Evolutionary conservation across 2,888 invertebrate genomes (phyloP).

Genomic region (Tenthredo notha): DNA sequence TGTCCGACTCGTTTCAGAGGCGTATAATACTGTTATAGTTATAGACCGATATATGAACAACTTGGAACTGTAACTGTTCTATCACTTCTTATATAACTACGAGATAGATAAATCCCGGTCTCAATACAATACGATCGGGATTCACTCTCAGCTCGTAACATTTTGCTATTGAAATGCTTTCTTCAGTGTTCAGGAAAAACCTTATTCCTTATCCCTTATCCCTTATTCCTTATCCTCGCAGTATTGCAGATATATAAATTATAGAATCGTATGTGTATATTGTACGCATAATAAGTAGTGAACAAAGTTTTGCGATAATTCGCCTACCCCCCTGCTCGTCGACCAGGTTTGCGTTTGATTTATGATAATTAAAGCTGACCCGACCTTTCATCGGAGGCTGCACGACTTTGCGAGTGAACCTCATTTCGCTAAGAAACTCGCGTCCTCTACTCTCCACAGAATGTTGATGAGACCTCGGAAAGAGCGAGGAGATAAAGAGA

Average conservation of each 20-base stretch:
- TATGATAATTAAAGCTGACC: constrained; percentile 76
- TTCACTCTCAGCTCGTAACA: constrained; percentile 25
- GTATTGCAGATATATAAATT: background rate
- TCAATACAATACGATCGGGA: background rate
- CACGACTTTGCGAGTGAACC: constrained; percentile 55
- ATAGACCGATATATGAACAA: constrained; percentile 21
- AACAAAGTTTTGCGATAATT: constrained; percentile 46
- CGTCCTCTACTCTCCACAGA: constrained; percentile 40
- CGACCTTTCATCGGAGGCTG: constrained; percentile 71
- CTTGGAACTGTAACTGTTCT: constrained; percentile 8
- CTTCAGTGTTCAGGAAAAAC: background rate
- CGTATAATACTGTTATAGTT: constrained; percentile 30
- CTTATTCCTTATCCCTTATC: background rate
- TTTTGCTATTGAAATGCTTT: background rate
- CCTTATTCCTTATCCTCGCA: background rate
- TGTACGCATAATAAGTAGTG: background rate
- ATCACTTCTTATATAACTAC: constrained; percentile 10
- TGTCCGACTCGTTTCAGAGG: constrained; percentile 18
- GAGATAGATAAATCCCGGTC: background rate
- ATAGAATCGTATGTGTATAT: background rate
- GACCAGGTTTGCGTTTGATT: constrained; percentile 71
- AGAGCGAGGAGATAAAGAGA: constrained; percentile 37
- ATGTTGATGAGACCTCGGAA: constrained; percentile 46
- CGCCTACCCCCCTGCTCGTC: constrained; percentile 16
- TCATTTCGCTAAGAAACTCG: constrained; percentile 40